Base-by-base conservation (phyloP, 2,888 invertebrate genomes). In the Argyra leucocephala region DNA sequence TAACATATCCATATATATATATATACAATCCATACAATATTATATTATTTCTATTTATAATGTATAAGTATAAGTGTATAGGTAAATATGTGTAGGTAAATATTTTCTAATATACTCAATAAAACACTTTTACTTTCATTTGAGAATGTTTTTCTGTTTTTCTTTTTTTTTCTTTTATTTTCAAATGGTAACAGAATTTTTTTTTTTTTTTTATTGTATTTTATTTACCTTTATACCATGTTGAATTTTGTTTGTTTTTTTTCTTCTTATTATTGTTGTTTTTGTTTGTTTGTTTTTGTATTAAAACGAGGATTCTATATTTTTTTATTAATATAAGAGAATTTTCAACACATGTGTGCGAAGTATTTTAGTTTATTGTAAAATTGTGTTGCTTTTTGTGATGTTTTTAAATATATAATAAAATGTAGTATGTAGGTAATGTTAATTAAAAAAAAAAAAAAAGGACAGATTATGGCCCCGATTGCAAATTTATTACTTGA, bases 91-190 rank as follows among this genome's bases (percentile, higher is more conserved):
- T 31, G 10, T 31, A 31, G 12, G 4, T 31, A 7, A 31, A 31
- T 31, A 31, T 31, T n/a, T 48, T 48, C 48, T 48, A 48, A 48
- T 18, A 48, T 48, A 48, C n/a, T 48, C 48, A 48, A 48, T 48
- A 15, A 15, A 48, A 48, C 48, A 48, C 48, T 48, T n/a, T 48
- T n/a, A 48, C 48, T 48, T 48, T 48, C 48, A 18, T 6, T 48
- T n/a, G 9, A 12, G 9, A 48, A 5, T 48, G 5, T 15, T 10
- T 10, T 15, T 37, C 18, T n/a, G 48, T 48, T 48, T 2, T 48
- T 48, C 7, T 48, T 48, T 48, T 48, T 48, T 31, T 9, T 48
- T 48, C 18, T 37, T 37, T n/a, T 18, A 48, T 5, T 31, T 18
- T 48, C 48, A 48, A 48, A 48, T 18, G 15, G 48, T 12, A 48